phyloP scores from a whole-genome alignment of 1,140 invertebrate species.

The Caenorhabditis remanei region DNA sequence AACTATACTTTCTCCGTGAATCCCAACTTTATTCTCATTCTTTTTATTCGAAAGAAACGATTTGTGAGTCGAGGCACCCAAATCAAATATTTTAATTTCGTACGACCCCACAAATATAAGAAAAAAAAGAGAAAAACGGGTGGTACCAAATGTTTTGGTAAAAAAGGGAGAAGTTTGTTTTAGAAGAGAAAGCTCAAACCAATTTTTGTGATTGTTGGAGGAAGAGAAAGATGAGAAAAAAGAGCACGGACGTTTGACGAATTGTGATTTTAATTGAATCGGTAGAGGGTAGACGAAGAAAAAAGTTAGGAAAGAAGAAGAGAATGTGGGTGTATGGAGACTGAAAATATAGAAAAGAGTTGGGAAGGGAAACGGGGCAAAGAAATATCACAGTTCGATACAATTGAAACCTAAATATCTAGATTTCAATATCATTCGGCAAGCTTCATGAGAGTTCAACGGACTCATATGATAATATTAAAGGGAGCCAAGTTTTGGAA shows the following conservation, averaged over 20 bases:
- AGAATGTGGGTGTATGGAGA: background rate
- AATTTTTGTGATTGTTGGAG: background rate
- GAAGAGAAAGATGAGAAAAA: background rate
- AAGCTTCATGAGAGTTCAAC: too few relatives aligned
- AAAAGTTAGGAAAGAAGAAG: background rate
- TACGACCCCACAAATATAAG: background rate
- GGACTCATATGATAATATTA: too few relatives aligned
- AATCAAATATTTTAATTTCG: constrained; percentile 36
- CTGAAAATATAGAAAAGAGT: background rate
- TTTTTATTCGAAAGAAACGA: background rate
- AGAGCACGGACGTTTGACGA: background rate
- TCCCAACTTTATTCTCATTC: background rate
- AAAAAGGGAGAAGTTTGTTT: background rate
- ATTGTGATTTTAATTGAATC: constrained; percentile 50
- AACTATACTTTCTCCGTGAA: background rate
- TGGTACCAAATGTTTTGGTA: constrained; percentile 26
- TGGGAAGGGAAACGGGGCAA: too few relatives aligned
- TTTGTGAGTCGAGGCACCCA: constrained; percentile 3
- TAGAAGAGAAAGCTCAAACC: background rate
- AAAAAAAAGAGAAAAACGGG: background rate
- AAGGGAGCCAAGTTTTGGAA: too few relatives aligned
- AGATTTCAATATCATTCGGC: too few relatives aligned
- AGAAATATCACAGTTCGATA: too few relatives aligned
- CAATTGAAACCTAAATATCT: too few relatives aligned
- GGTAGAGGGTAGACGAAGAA: background rate